Conservation (phyloP, 2,797 vertebrate species). For the Melopsittacus undulatus region DNA sequence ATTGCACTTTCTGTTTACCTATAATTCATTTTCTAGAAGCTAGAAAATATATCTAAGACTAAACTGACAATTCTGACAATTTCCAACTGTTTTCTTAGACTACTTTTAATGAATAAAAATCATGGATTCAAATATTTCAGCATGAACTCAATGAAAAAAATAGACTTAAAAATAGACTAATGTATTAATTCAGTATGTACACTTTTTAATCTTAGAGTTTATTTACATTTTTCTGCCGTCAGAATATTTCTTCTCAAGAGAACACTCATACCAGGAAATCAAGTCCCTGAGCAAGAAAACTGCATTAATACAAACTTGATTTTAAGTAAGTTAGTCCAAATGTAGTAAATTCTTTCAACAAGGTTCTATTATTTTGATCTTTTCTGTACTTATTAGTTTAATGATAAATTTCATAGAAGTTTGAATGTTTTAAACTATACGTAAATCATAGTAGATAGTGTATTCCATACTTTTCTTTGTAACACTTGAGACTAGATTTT, state of each 20-base stretch:
- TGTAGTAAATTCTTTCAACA: neutral
- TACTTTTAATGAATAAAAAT: conserved; percentile 37
- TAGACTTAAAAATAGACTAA: neutral
- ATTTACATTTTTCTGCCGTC: neutral
- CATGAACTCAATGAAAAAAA: neutral
- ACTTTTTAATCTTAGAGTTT: neutral
- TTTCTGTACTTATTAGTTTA: neutral
- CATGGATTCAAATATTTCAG: conserved; percentile 8
- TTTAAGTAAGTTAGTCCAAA: neutral
- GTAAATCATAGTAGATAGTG: neutral
- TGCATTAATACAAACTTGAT: neutral
- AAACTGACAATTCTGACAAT: conserved; percentile 55
- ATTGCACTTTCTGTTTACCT: conserved; percentile 61
- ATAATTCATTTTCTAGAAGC: conserved; percentile 47
- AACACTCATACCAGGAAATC: neutral
- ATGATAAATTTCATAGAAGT: neutral
- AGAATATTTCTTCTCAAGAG: neutral
- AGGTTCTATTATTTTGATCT: neutral
- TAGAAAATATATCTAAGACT: conserved; percentile 32
- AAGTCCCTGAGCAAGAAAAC: neutral
- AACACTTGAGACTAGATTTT: neutral
- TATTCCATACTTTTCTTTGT: neutral
- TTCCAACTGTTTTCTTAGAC: neutral
- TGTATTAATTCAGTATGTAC: neutral
- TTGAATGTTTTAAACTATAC: neutral